Evolutionary conservation across 2,888 invertebrate genomes (phyloP).

Genomic region (Meta bourneti): DNA sequence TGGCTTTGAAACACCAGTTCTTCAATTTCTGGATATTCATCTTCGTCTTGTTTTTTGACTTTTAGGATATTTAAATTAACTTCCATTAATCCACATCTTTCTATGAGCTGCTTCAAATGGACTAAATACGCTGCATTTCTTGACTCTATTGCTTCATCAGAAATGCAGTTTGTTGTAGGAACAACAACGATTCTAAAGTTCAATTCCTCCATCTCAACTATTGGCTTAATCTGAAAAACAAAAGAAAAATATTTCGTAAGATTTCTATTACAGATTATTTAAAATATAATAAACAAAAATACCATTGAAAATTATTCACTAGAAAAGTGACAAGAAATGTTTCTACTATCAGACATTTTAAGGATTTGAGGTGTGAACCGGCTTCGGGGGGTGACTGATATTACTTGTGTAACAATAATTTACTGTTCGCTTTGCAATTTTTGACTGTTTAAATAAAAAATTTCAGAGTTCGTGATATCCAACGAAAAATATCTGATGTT

Average conservation of each 20-base stretch:
- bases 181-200: conserved; percentile 52
- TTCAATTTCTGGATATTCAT: conserved; percentile 67
- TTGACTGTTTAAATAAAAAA: too few species aligned
- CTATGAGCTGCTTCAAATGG: not conserved
- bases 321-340: too few species aligned
- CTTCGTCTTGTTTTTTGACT: conserved; percentile 59
- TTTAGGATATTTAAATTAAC: conserved; percentile 12
- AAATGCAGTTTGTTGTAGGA: not conserved
- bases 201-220: conserved; percentile 10
- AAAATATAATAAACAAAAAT: too few species aligned
- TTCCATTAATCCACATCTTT: conserved; percentile 21
- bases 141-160: not conserved
- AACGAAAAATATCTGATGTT: too few species aligned
- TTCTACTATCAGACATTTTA: too few species aligned
- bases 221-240: not conserved
- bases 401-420: too few species aligned
- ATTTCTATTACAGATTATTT: not conserved
- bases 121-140: not conserved
- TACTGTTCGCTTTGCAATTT: too few species aligned
- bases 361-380: too few species aligned
- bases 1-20: conserved; percentile 43
- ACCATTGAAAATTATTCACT: too few species aligned
- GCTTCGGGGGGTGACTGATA: too few species aligned
- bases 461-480: too few species aligned
- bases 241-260: not conserved